Base-by-base conservation (phyloP, 2,113 vertebrate genomes). In the Podocnemis expansa region DNA sequence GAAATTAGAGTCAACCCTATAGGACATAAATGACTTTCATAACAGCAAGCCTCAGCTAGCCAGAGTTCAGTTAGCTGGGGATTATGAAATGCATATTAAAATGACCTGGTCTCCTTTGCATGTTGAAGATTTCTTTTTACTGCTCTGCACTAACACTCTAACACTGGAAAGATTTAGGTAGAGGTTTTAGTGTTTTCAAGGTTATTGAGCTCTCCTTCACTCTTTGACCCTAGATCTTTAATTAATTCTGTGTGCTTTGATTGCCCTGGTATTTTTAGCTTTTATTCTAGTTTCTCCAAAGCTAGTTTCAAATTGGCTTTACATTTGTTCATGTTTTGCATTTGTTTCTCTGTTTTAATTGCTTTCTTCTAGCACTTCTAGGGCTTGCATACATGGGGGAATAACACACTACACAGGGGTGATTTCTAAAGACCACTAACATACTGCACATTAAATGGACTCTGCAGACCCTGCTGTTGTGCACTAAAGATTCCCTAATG, bases 1-100 rank as follows among this genome's bases (percentile, higher is more conserved):
- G 87, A 96, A 96, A 91, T 84, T 92, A n/a, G 76, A 92, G 49
- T 85, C 85, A 89, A 87, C 45, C 89, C 88, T 94, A 94, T 38
- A 92, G 90, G 95, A 94, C 21, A 85, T n/a, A 95, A 94, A 89
- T 86, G 96, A 96, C 94, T 91, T 96, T 97, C 92, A 88, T 91
- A 93, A 94, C 96, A 96, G 80, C 82, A 80, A 88, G 82, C 80
- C 91, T 92, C 91, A 95, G 91, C 91, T 91, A 95, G 80, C 34
- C 81, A 87, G 90, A 85, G 79, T 84, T 90, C 89, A 82, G 22
- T 88, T 91, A 95, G 93, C 82, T 78, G 91, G 91, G 92, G 95
- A 95, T 90, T 85, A 88, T 22, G 91, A 70, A 91, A 85, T 89
- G 93, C 85, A 95, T 78, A 82, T 91, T 91, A 85, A 60, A 80